Percentiles rank a stretch among this genome's conserved stretches.
These are phyloP conservation scores for Candoia aspera DNA, from an alignment of 2,113 vertebrate genomes.

Conservation along the genomic window DNA sequence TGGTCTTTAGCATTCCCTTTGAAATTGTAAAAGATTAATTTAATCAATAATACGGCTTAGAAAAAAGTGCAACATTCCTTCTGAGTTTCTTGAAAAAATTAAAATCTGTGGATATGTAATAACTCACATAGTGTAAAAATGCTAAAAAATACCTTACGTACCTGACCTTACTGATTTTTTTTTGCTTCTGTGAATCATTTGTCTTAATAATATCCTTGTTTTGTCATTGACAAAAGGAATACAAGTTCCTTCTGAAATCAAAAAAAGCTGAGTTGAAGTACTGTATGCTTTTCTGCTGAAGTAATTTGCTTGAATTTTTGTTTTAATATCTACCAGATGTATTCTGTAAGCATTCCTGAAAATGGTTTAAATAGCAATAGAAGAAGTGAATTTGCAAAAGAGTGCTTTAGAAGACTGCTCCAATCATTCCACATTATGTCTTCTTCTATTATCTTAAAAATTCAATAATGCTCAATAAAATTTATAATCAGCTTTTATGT, in stretches of 20 bases:
- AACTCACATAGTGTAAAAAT: not conserved
- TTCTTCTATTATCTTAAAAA: not conserved
- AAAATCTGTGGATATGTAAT: not conserved
- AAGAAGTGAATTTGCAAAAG: not conserved
- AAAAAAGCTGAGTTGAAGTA: not conserved
- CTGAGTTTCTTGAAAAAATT: not conserved
- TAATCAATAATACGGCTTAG: not conserved
- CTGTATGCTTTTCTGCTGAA: not conserved
- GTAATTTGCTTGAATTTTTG: not conserved
- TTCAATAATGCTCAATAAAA: not conserved
- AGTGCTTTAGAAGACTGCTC: not conserved
- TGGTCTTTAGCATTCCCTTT: not conserved
- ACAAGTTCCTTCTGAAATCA: not conserved
- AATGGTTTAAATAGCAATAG: not conserved
- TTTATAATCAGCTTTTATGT: not conserved
- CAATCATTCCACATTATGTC: not conserved
- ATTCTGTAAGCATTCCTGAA: not conserved
- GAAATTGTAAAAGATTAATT: not conserved
- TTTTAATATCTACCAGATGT: not conserved
- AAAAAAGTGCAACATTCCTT: not conserved
- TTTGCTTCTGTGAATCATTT: not conserved
- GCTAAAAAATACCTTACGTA: not conserved
- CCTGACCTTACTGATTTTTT: not conserved
- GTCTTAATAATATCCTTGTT: not conserved
- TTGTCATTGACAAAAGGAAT: not conserved